Conservation (phyloP, 2,888 invertebrate genomes). For the Magallana nippona region DNA sequence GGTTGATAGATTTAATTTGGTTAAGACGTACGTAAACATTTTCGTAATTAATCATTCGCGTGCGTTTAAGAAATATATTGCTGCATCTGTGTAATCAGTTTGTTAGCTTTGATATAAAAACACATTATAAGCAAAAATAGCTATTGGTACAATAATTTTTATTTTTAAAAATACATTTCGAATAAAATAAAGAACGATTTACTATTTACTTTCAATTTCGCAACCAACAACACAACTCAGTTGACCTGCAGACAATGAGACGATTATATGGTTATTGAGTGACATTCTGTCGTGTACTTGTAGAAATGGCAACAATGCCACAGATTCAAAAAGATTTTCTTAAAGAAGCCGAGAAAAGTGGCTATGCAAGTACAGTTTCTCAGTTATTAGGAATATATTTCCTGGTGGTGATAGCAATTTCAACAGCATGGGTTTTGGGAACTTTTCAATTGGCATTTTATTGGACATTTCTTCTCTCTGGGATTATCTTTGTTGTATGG, state of each 20-base stretch:
- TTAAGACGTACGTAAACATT: neutral
- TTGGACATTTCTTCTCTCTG: slow-evolving; percentile 75
- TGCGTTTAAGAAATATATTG: too few relatives aligned
- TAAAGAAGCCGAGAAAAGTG: slow-evolving; percentile 8
- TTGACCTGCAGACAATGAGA: too few relatives aligned
- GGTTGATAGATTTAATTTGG: neutral
- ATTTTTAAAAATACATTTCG: neutral
- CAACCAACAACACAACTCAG: neutral
- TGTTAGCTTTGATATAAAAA: neutral
- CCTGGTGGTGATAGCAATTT: slow-evolving; percentile 70
- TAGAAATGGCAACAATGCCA: neutral
- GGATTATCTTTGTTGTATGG: slow-evolving; percentile 76
- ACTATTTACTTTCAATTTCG: slow-evolving; percentile 11
- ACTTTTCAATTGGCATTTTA: slow-evolving; percentile 72
- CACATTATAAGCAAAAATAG: neutral
- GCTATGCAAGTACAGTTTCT: slow-evolving; percentile 53
- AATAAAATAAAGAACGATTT: neutral
- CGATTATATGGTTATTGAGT: too few relatives aligned
- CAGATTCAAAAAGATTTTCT: neutral
- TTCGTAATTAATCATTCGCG: too few relatives aligned
- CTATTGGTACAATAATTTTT: neutral
- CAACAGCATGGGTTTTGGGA: slow-evolving; percentile 74
- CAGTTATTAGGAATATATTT: slow-evolving; percentile 75
- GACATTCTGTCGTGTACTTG: neutral
- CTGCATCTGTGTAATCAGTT: too few relatives aligned